Conservation (phyloP, 2,113 vertebrate genomes). For the Sebastes schlegelii region DNA sequence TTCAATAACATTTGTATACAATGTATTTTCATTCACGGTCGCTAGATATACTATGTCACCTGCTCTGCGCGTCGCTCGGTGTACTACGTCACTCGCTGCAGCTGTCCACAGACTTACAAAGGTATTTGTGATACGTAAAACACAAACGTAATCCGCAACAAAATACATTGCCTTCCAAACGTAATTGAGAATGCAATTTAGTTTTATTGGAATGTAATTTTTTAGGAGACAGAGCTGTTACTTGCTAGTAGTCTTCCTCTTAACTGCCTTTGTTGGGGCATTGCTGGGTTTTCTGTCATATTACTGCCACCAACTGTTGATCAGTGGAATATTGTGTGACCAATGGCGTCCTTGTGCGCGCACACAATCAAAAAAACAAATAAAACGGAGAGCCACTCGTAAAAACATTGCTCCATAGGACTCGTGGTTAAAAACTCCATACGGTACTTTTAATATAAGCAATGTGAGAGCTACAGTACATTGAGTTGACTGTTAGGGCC, state of each 20-base stretch:
- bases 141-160: too few species aligned
- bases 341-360: background rate
- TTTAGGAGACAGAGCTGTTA: background rate
- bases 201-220: too few species aligned
- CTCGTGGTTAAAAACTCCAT: background rate
- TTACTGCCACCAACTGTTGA: background rate
- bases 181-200: too few species aligned
- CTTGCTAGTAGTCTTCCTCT: background rate
- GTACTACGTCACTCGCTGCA: too few species aligned
- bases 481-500: background rate
- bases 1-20: too few species aligned
- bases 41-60: too few species aligned
- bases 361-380: background rate
- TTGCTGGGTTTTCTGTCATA: too few species aligned
- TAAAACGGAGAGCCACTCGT: background rate
- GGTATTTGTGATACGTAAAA: too few species aligned
- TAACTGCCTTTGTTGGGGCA: background rate
- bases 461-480: background rate
- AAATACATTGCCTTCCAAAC: too few species aligned
- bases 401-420: background rate
- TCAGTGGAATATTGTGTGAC: background rate
- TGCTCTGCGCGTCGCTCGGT: too few species aligned
- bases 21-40: too few species aligned
- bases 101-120: too few species aligned
- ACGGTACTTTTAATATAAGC: background rate